Base-by-base conservation (phyloP, 1,140 invertebrate genomes). In the Atopsyche davidsoni region DNA sequence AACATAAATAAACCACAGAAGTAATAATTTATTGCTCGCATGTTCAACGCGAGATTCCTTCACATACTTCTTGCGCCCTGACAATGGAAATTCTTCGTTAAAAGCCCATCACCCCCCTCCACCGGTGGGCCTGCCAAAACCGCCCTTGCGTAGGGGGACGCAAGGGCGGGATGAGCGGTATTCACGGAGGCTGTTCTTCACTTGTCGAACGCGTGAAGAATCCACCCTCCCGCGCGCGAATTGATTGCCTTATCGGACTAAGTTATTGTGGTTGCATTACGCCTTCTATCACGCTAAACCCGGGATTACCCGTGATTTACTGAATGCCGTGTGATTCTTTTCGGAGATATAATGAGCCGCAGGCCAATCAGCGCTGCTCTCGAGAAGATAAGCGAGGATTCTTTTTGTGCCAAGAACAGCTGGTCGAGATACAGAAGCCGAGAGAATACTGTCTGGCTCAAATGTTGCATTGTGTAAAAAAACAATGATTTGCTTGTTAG, bases 241-340 rank as follows among this genome's bases (percentile, higher is more conserved):
- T 53, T 53, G 51, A 53, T 53, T 53, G 51, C 51, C 34, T 53
- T 53, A 53, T 53, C 51, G 42, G 35, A n/a, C 35, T 47, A 53
- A 53, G 44, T 53, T 53, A 53, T 38, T 53, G 51, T 43, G 43
- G 51, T 45, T 46, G 51, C 43, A 25, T 41, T 41, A 18, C 44
- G 44, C 44, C 23, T 25, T 42, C 51, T 23, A 53, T 53, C 36
- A 46, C 43, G n/a, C 44, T 31, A 46, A 46, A 47, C 34, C 51
- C 39, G 18, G 45, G 51, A 53, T 53, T 53, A 47, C 28, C 21
- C n/a, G 38, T 53, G 51, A 53, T 53, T 53, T 53, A 53, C 50
- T 35, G 48, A 51, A 51, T 44, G 35, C 41, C 36, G 36, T 35
- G 43, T 43, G 50, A 52, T 52, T 41, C 38, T 19, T 17, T 18